Base-by-base conservation (phyloP, 2,797 vertebrate genomes). In the Poliocrania exsul region DNA sequence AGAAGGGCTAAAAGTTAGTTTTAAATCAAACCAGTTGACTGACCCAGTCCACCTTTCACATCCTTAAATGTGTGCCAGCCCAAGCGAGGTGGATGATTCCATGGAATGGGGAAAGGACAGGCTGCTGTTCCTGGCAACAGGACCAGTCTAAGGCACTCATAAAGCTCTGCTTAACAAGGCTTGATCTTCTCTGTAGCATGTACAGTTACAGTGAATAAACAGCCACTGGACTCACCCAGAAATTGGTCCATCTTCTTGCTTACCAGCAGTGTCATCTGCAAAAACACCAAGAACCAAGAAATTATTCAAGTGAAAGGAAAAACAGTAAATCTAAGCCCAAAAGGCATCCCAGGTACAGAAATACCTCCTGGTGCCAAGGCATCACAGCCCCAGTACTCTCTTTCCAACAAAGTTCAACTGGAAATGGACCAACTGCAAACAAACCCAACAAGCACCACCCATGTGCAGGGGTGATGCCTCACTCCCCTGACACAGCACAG, bases 221-320 rank as follows among this genome's bases (percentile, higher is more conserved):
- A 66, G 69, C 2, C 74, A 79, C 60, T 10, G 56, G 23, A 97
- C 95, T 97, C 87, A 98, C 97, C 97, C 96, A 74, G 96, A 92
- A 87, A 95, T 96, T 72, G 96, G 93, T 96, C 94, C 96, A 86
- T 96, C 96, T 90, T 97, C 97, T 88, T 95, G 96, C 84, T 97
- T 97, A 53, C 93, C 95, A 73, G 84, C 85, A 26, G 88, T 97
- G 54, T 97, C 97, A 96, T 97, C 97, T 97, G 81, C 47, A 92
- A 93, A 91, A 53, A 16, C 7, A 73, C 21, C 8, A 88, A n/a
- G 10, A 49, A 75, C 11, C 70, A 70, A 24, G 35, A 49, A 54
- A 42, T 92, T 38, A 93, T 25, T 35, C 26, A 67, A 49, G 51
- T 2, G 26, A 60, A 77, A 29, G 11, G 12, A 64, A 31, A 69